phyloP scores from a whole-genome alignment of 2,888 invertebrate species.

The Sabellastarte sp. region DNA sequence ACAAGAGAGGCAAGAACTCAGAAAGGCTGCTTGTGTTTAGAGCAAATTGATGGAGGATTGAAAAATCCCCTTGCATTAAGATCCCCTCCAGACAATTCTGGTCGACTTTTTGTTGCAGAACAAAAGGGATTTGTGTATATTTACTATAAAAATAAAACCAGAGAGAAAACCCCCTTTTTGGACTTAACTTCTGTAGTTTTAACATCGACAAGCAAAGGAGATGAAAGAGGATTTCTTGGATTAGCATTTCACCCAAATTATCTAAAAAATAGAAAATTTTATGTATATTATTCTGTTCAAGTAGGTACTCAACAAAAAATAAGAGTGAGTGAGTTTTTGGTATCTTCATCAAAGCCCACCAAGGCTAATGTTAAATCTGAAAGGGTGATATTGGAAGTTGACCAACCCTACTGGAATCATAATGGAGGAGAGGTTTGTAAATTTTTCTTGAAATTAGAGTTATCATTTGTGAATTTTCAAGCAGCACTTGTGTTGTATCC shows the following conservation, averaged over 20 bases:
- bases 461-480: too few relatives aligned
- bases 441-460: too few relatives aligned
- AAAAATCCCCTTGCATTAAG: slow-evolving; percentile 19
- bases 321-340: slow-evolving; percentile 27
- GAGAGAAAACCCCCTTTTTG: slow-evolving; percentile 36
- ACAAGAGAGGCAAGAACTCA: slow-evolving; percentile 27
- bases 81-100: slow-evolving; percentile 40
- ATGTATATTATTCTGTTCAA: slow-evolving; percentile 41
- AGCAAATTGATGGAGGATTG: slow-evolving; percentile 25
- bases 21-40: slow-evolving; percentile 49
- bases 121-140: slow-evolving; percentile 44
- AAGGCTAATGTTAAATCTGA: slow-evolving; percentile 34
- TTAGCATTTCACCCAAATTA: slow-evolving; percentile 50
- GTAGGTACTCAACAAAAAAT: background rate
- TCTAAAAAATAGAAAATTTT: slow-evolving; percentile 42
- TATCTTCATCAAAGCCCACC: slow-evolving; percentile 33
- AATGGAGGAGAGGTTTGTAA: slow-evolving; percentile 53
- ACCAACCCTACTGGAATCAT: slow-evolving; percentile 50
- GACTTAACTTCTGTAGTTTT: slow-evolving; percentile 33
- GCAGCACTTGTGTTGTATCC: too few relatives aligned
- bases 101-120: slow-evolving; percentile 48
- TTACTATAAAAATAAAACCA: slow-evolving; percentile 34
- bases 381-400: slow-evolving; percentile 40
- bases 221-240: slow-evolving; percentile 45
- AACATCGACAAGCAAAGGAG: slow-evolving; percentile 28